Conservation (phyloP, 2,797 vertebrate genomes). For the Fratercula arctica region DNA sequence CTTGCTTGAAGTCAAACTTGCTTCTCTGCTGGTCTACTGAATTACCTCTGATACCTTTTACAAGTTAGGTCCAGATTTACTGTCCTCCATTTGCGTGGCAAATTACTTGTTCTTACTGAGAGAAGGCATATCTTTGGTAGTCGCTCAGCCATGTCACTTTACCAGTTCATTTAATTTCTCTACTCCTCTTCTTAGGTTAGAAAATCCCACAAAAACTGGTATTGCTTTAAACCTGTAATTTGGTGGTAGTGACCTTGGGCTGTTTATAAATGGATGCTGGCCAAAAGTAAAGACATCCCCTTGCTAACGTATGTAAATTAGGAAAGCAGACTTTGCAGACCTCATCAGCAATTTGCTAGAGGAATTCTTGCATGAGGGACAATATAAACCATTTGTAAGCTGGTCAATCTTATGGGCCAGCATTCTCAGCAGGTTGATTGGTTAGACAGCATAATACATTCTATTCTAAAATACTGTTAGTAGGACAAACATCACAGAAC, state of each 20-base stretch:
- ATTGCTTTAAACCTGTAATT: neutral
- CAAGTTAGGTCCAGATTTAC: neutral
- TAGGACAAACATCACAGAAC: neutral
- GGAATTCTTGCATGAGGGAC: neutral
- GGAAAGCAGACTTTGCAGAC: neutral
- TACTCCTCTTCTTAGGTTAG: neutral
- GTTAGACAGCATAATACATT: neutral
- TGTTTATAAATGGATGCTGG: neutral
- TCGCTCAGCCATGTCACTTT: neutral
- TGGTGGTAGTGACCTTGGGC: neutral
- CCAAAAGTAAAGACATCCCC: neutral
- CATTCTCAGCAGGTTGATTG: neutral
- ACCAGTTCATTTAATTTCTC: neutral
- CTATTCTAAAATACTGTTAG: neutral
- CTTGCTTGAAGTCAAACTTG: neutral
- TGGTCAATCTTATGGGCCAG: neutral
- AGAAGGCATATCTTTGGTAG: neutral
- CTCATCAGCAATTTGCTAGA: slow-evolving; percentile 9
- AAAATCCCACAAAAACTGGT: neutral
- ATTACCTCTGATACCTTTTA: neutral
- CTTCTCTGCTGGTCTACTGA: neutral
- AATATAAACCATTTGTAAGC: neutral
- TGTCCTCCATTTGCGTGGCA: neutral
- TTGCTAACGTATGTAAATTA: neutral
- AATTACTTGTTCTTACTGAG: neutral